Conservation (phyloP, 2,797 vertebrate species). For the Trachops cirrhosus region DNA sequence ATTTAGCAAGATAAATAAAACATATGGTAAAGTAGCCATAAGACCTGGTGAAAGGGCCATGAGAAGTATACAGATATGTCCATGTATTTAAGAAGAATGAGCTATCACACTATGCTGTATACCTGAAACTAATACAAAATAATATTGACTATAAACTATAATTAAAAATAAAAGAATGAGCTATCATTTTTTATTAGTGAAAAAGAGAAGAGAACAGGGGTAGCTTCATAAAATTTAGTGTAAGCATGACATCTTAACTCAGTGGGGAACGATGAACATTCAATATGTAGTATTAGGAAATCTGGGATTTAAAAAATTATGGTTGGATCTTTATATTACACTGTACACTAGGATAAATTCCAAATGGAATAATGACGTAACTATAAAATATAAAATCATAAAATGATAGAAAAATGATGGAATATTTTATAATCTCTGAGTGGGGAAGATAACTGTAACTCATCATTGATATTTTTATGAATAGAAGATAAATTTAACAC, state of each 20-base stretch:
- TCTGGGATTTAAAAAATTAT: neutral
- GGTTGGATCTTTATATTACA: neutral
- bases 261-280: neutral
- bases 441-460: neutral
- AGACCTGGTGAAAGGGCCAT: neutral
- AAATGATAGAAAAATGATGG: neutral
- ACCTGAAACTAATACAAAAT: neutral
- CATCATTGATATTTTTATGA: neutral
- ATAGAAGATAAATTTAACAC: neutral
- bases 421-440: neutral
- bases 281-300: neutral
- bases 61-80: neutral
- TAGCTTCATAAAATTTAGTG: neutral
- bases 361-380: neutral
- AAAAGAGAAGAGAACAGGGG: neutral
- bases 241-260: neutral
- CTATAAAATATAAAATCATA: neutral
- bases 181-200: neutral
- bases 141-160: neutral
- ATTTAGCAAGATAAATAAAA: constrained; percentile 2
- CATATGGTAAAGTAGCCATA: neutral
- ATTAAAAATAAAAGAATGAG: neutral
- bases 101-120: neutral
- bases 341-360: neutral
- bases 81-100: neutral